Evolutionary conservation across 2,113 vertebrate genomes (phyloP).

Genomic region (Sterna hirundo): DNA sequence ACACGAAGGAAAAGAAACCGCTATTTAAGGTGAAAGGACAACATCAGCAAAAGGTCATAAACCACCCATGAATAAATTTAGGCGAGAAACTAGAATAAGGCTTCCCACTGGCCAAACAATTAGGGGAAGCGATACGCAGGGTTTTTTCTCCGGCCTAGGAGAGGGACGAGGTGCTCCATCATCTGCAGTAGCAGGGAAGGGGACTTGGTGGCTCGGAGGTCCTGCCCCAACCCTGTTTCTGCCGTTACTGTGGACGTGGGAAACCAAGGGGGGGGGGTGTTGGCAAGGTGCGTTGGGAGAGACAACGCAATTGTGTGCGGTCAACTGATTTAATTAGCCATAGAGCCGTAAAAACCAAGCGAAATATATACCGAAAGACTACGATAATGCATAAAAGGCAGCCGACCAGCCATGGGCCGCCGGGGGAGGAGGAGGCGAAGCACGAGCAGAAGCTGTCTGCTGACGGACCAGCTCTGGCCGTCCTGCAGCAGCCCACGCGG

Average conservation of each 20-base stretch:
- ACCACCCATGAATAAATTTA: conserved; percentile 17
- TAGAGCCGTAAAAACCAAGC: neutral
- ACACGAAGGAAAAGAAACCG: conserved; percentile 5
- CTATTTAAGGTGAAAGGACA: conserved; percentile 14
- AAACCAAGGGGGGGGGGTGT: neutral
- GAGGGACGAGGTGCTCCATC: neutral
- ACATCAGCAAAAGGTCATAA: conserved; percentile 33
- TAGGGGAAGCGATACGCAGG: neutral
- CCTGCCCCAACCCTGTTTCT: neutral
- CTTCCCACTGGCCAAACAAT: neutral
- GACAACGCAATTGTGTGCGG: neutral
- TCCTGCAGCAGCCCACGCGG: neutral
- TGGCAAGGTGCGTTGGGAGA: neutral
- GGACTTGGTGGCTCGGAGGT: neutral
- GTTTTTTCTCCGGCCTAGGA: neutral
- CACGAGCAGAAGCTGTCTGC: neutral
- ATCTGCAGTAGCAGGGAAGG: neutral
- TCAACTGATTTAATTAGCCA: neutral
- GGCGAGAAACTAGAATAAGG: neutral
- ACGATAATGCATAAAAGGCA: neutral
- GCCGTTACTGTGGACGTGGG: neutral
- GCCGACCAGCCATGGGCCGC: neutral
- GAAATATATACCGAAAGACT: neutral
- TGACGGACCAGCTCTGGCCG: neutral
- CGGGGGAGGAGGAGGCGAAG: neutral